phyloP scores from a whole-genome alignment of 2,113 vertebrate genomes.

The Panthera leo region DNA sequence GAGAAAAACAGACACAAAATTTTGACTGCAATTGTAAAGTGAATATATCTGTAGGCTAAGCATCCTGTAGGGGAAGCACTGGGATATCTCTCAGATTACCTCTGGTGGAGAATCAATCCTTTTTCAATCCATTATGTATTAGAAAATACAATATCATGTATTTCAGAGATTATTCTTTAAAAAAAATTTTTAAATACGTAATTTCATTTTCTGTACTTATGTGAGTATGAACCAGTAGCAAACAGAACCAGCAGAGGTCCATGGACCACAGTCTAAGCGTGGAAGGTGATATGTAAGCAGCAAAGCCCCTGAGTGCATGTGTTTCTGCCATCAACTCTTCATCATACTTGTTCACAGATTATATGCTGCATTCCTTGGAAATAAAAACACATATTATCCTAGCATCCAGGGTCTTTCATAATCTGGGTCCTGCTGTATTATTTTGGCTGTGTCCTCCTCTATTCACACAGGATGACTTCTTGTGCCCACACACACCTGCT shows the following conservation, averaged over 20 bases:
- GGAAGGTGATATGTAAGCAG: not conserved
- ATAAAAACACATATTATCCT: not conserved
- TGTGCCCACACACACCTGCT: not conserved
- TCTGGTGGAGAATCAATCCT: not conserved
- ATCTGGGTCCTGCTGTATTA: too few species aligned
- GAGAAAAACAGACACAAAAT: not conserved
- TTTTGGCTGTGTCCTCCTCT: not conserved
- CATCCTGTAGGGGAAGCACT: rapidly evolving
- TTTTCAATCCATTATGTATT: not conserved
- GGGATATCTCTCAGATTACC: not conserved
- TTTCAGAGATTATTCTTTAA: not conserved
- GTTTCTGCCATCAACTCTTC: not conserved
- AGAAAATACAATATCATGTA: not conserved
- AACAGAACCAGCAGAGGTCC: too few species aligned
- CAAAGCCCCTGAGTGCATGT: not conserved
- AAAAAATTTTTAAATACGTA: not conserved
- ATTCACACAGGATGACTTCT: not conserved
- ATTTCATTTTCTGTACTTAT: not conserved
- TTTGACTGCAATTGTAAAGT: not conserved
- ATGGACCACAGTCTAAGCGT: not conserved
- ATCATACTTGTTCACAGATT: not conserved
- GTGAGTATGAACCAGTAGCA: not conserved
- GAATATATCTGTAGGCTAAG: not conserved
- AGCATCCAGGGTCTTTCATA: not conserved
- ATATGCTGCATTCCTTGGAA: not conserved